Percentiles rank a stretch among this genome's conserved stretches.
phyloP scores from a whole-genome alignment of 2,113 vertebrate species.

The Notechis scutatus region DNA sequence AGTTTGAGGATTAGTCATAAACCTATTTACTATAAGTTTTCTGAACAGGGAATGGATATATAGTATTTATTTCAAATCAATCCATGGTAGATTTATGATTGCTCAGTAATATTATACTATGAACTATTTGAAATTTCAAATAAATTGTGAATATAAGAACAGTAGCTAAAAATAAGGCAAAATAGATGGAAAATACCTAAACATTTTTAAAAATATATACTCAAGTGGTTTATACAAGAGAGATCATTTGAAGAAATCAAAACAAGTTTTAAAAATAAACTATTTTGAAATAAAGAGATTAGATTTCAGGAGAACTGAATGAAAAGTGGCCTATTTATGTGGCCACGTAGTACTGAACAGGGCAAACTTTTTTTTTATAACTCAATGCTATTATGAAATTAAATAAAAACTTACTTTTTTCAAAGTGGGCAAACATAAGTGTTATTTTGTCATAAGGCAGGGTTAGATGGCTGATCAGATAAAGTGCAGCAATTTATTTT shows the following conservation, averaged over 20 bases:
- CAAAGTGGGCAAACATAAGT: background rate
- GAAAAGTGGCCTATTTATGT: background rate
- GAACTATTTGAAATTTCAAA: background rate
- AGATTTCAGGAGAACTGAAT: background rate
- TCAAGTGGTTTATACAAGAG: background rate
- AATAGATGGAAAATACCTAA: background rate
- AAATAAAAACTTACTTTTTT: background rate
- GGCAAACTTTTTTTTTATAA: background rate
- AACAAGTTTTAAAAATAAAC: background rate
- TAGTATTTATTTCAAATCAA: background rate
- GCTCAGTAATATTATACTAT: background rate
- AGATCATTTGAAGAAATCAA: background rate
- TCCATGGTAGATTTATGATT: background rate
- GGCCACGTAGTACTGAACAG: background rate
- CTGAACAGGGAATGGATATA: background rate
- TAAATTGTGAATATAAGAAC: background rate
- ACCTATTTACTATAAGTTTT: background rate
- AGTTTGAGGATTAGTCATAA: background rate
- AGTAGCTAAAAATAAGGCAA: background rate
- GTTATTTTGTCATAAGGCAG: background rate
- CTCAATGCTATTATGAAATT: background rate
- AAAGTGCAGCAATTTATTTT: background rate
- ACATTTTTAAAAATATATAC: background rate
- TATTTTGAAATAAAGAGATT: background rate
- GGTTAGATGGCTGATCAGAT: background rate